Evolutionary conservation across 1,140 invertebrate genomes (phyloP).

Genomic region (Penaeus chinensis): DNA sequence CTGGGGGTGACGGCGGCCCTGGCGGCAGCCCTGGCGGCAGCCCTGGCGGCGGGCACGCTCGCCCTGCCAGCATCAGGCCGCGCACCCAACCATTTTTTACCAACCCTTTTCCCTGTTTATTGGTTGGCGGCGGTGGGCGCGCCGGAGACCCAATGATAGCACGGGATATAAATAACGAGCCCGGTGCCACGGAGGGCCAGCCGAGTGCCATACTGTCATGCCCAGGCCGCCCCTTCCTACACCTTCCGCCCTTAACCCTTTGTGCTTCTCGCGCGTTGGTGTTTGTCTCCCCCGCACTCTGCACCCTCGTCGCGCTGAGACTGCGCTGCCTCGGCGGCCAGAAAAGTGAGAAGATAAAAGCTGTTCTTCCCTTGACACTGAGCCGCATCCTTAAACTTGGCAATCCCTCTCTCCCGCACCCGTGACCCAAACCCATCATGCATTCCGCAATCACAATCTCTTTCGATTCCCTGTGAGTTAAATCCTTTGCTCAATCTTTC

Average conservation of each 20-base stretch:
- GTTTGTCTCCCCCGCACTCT: slow-evolving; percentile 10
- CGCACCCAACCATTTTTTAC: slow-evolving; percentile 54
- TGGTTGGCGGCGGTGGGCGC: slow-evolving; percentile 50
- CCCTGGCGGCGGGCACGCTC: neutral
- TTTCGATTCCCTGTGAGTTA: too few relatives aligned
- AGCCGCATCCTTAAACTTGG: too few relatives aligned
- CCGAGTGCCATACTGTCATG: slow-evolving; percentile 53
- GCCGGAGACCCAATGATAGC: slow-evolving; percentile 52
- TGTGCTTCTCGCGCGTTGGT: neutral
- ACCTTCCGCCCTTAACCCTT: neutral
- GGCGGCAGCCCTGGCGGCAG: slow-evolving; percentile 9
- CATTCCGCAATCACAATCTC: too few relatives aligned
- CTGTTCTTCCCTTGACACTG: too few relatives aligned
- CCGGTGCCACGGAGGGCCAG: slow-evolving; percentile 47
- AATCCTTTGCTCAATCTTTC: too few relatives aligned
- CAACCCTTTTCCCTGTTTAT: slow-evolving; percentile 52
- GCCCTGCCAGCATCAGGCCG: slow-evolving; percentile 42
- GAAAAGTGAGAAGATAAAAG: too few relatives aligned
- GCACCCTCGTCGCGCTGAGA: neutral
- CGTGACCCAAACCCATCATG: too few relatives aligned
- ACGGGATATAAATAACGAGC: slow-evolving; percentile 57
- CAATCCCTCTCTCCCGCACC: too few relatives aligned
- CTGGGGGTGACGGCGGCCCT: slow-evolving; percentile 25
- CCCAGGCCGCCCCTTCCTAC: slow-evolving; percentile 31
- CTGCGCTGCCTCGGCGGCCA: too few relatives aligned